Base-by-base conservation (phyloP, 2,113 vertebrate species). In the Campylomormyrus tamandua region DNA sequence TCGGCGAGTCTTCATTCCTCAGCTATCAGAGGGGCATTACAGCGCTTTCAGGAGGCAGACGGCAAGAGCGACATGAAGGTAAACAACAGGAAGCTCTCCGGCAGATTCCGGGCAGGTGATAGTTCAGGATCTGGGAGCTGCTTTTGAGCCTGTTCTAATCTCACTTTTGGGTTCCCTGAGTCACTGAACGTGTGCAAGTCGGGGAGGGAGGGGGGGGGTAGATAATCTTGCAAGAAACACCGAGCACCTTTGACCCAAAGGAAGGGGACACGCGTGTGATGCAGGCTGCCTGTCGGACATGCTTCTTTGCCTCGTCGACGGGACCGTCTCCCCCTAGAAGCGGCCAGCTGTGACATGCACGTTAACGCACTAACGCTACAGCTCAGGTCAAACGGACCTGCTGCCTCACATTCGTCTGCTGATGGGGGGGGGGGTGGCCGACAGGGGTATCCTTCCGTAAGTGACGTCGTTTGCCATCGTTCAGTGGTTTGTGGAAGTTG, bases 61-160 rank as follows among this genome's bases (percentile, higher is more conserved):
- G n/a, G 58, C 77, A 87, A 90, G 42, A 10, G 45, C 42, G 52
- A 84, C 7, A 31, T 11, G 39, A 87, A 87, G 89, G n/a, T 87
- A 87, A 91, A 74, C 88, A n/a, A 66, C 31, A 86, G 66, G 74
- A 85, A 90, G 19, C 86, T 83, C 46, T 80, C 89, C 35, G 42
- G 39, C 70, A 46, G 56, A 70, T 90, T 70, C 48, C 27, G 4
- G 87, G 39, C n/a, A 87, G 89, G 62, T 87, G 89, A 83, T 24
- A 89, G 86, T 87, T 17, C n/a, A n/a, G 83, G 88, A 58, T 31
- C 50, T 31, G 84, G 48, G 50, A 77, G 49, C 90, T 53, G n/a
- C 27, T 92, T 91, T 91, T 90, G 91, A 93, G 91, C 92, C 92
- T 90, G 85, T 62, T 53, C 89, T 89, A 91, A 92, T 91, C 91